These are phyloP conservation scores for Zootermopsis nevadensis DNA, from an alignment of 2,888 invertebrate species.

Conservation along the genomic window DNA sequence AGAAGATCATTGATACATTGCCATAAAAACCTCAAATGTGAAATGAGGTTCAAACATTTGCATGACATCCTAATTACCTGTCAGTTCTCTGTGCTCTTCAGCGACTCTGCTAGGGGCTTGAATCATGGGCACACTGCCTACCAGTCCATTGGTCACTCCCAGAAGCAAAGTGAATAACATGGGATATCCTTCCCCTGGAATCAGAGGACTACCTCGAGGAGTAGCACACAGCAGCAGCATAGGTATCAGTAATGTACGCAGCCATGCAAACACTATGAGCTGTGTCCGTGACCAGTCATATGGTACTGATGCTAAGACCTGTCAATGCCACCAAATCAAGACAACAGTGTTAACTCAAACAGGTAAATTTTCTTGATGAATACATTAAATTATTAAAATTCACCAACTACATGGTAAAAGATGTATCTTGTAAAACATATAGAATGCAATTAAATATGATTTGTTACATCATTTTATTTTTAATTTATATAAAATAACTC, in stretches of 20 bases:
- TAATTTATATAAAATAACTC: no score
- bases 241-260: constrained; percentile 82
- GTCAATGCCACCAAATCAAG: constrained; percentile 43
- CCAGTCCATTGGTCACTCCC: constrained; percentile 87
- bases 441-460: no score
- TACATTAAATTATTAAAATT: no score
- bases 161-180: constrained; percentile 75
- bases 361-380: no score
- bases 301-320: constrained; percentile 83
- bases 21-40: no score
- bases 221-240: constrained; percentile 84
- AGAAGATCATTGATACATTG: no score
- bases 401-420: no score
- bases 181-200: constrained; percentile 74
- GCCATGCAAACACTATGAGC: constrained; percentile 78
- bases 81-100: constrained; percentile 86
- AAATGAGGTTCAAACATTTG: no score
- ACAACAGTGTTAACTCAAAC: neutral
- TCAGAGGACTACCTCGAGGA: constrained; percentile 79
- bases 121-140: constrained; percentile 94
- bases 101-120: constrained; percentile 88
- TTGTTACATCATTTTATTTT: no score
- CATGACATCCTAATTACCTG: constrained; percentile 68
- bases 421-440: no score
- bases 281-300: constrained; percentile 87